Conservation (phyloP, 1,140 invertebrate species). For the Oncopodura yosiiana region DNA sequence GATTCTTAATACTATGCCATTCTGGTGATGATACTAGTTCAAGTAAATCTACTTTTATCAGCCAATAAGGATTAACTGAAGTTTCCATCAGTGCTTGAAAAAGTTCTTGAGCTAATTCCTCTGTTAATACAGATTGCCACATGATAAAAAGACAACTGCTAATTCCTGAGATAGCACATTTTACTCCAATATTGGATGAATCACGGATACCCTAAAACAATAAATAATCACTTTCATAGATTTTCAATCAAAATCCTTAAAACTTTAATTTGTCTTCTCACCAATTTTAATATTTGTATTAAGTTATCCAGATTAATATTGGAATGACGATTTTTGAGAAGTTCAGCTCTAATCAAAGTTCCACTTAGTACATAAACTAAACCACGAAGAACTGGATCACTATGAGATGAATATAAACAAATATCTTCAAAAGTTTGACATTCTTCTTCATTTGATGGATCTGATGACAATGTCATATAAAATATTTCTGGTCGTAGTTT, state of each 20-base stretch:
- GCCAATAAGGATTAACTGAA: slow-evolving; percentile 69
- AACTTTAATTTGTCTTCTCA: not conserved
- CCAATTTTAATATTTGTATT: slow-evolving; percentile 3
- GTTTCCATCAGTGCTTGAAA: slow-evolving; percentile 54
- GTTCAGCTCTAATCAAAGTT: slow-evolving; percentile 53
- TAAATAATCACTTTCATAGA: not conserved
- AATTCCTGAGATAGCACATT: slow-evolving; percentile 22
- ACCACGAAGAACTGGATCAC: slow-evolving; percentile 73
- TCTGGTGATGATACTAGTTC: slow-evolving; percentile 22
- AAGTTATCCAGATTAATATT: slow-evolving; percentile 1
- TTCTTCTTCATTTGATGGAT: slow-evolving; percentile 6
- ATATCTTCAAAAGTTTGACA: slow-evolving; percentile 27
- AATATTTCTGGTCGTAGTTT: slow-evolving; percentile 60
- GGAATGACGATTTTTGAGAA: slow-evolving; percentile 36
- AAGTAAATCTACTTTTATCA: slow-evolving; percentile 57
- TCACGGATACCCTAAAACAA: slow-evolving; percentile 17
- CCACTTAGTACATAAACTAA: slow-evolving; percentile 56
- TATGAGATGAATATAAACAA: slow-evolving; percentile 43
- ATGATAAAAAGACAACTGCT: slow-evolving; percentile 15
- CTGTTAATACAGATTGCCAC: slow-evolving; percentile 2
- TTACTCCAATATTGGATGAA: slow-evolving; percentile 27
- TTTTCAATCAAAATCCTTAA: not conserved
- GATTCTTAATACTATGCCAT: slow-evolving; percentile 21
- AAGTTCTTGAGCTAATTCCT: slow-evolving; percentile 35
- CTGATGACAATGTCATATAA: slow-evolving; percentile 45